Conservation (phyloP, 2,797 vertebrate genomes). For the Sebastes trivittatus region DNA sequence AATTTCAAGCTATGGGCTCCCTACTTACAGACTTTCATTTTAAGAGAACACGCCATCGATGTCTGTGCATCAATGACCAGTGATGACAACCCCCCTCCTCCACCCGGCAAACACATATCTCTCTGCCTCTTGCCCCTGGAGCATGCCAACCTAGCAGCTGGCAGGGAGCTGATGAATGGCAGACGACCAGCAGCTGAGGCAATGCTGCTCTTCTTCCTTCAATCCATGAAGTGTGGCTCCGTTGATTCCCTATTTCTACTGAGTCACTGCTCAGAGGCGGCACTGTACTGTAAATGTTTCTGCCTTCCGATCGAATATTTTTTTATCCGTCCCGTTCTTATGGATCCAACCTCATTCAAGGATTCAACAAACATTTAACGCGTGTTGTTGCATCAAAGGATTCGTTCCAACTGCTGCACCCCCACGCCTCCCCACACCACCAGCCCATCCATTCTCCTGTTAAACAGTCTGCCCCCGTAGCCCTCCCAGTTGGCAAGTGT, state of each 20-base stretch:
- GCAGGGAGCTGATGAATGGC: conserved; percentile 75
- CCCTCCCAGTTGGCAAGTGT: conserved; percentile 56
- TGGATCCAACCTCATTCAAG: not conserved
- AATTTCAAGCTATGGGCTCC: conserved; percentile 52
- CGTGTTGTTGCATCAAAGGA: not conserved
- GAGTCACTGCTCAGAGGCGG: conserved; percentile 1
- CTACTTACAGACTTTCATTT: conserved; percentile 39
- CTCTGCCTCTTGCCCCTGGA: conserved; percentile 51
- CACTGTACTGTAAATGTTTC: conserved; percentile 9
- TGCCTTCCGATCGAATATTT: not conserved
- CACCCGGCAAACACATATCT: conserved; percentile 46
- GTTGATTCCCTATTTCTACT: conserved; percentile 31
- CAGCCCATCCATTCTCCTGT: conserved; percentile 36
- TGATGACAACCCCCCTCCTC: conserved; percentile 58
- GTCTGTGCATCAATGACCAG: conserved; percentile 57
- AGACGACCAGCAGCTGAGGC: conserved; percentile 65
- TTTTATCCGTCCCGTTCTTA: not conserved
- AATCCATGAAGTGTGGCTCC: conserved; percentile 32
- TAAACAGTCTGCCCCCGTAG: conserved; percentile 49
- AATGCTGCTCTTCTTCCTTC: conserved; percentile 44
- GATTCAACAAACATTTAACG: conserved; percentile 18
- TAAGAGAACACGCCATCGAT: conserved; percentile 48
- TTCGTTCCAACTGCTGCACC: conserved; percentile 5
- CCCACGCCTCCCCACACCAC: not conserved
- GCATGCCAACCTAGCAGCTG: conserved; percentile 75